Evolutionary conservation across 2,888 invertebrate species (phyloP).

Genomic region (Drosophila putrida): DNA sequence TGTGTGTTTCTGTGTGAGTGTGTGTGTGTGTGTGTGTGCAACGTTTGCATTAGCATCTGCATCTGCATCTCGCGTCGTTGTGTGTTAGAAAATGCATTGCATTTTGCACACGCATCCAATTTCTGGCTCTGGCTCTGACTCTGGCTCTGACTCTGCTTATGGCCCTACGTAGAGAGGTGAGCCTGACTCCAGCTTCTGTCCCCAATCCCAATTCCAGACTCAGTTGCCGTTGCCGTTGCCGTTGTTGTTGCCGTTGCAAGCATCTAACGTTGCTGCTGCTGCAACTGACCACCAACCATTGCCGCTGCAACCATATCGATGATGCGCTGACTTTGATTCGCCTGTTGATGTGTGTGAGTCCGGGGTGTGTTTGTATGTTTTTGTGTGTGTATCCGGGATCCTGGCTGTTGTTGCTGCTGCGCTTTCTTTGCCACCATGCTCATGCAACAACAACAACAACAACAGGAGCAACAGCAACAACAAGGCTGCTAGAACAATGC

Average conservation of each 20-base stretch:
- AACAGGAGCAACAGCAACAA: too few species aligned
- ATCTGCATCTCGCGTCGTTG: slow-evolving; percentile 76
- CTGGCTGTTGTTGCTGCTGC: slow-evolving; percentile 50
- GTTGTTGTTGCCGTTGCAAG: slow-evolving; percentile 28
- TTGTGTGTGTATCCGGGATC: slow-evolving; percentile 32
- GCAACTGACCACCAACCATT: slow-evolving; percentile 46
- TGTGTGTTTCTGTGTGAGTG: slow-evolving; percentile 24
- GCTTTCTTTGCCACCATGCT: slow-evolving; percentile 68
- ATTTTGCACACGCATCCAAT: slow-evolving; percentile 83
- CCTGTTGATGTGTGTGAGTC: slow-evolving; percentile 61
- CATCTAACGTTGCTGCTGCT: slow-evolving; percentile 34
- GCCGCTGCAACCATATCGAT: slow-evolving; percentile 71
- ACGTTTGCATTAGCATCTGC: slow-evolving; percentile 69
- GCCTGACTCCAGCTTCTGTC: slow-evolving; percentile 13
- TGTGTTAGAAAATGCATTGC: slow-evolving; percentile 76
- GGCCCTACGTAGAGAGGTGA: slow-evolving; percentile 6
- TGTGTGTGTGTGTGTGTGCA: slow-evolving; percentile 33
- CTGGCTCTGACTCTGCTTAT: background rate
- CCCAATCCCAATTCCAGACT: slow-evolving; percentile 4
- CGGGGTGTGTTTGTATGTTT: slow-evolving; percentile 18
- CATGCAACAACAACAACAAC: slow-evolving; percentile 39
- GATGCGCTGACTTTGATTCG: slow-evolving; percentile 80
- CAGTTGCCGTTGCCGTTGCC: slow-evolving; percentile 5
- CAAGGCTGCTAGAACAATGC: slow-evolving; percentile 55
- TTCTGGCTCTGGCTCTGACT: slow-evolving; percentile 58